Conservation (phyloP, 1,140 invertebrate species). For the Drosophila leontia region DNA sequence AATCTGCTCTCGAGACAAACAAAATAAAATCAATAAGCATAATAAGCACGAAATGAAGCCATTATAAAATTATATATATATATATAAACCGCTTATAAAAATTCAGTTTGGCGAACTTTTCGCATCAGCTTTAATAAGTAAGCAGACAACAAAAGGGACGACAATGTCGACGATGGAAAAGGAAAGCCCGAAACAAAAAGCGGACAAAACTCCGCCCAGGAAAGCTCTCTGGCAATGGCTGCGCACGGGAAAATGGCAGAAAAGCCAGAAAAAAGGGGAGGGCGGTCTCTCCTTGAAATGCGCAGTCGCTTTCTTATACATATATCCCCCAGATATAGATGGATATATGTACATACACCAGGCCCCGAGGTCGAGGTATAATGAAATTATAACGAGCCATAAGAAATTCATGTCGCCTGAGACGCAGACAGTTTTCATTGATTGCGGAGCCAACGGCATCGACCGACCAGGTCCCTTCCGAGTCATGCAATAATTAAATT, state of each 20-base stretch:
- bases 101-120: constrained; percentile 59
- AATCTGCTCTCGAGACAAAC: constrained; percentile 1
- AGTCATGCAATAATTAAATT: constrained; percentile 75
- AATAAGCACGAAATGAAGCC: constrained; percentile 54
- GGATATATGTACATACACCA: constrained; percentile 3
- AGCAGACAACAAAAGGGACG: constrained; percentile 43
- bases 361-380: constrained; percentile 61
- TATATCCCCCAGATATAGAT: constrained; percentile 9
- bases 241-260: constrained; percentile 74
- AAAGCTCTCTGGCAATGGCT: constrained; percentile 66
- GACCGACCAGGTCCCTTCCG: not conserved
- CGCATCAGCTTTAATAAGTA: constrained; percentile 71
- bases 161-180: constrained; percentile 27
- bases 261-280: constrained; percentile 17
- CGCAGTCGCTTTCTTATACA: constrained; percentile 68
- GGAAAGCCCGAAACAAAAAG: constrained; percentile 39
- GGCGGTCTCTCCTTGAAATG: constrained; percentile 69
- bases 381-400: constrained; percentile 84
- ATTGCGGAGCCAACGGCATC: constrained; percentile 29
- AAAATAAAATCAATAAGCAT: constrained; percentile 53
- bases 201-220: constrained; percentile 72
- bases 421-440: constrained; percentile 54
- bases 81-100: constrained; percentile 51
- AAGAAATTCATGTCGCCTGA: constrained; percentile 77
- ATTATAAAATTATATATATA: constrained; percentile 49